Evolutionary conservation across 2,113 vertebrate genomes (phyloP).

Genomic region (Ceuthmochares aereus): DNA sequence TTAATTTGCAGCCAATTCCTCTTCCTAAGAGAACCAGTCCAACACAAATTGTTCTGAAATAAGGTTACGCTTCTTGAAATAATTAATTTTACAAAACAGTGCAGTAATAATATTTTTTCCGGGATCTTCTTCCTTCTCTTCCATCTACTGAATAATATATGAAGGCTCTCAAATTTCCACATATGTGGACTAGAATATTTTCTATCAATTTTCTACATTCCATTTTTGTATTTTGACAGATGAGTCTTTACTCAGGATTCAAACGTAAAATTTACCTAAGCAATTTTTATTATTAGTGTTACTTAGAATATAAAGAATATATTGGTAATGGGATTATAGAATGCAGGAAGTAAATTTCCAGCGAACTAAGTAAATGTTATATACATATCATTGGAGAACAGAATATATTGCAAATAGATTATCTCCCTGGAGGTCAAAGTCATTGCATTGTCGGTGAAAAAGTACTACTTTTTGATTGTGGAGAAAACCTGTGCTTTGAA

Average conservation of each 20-base stretch:
- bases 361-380: background rate
- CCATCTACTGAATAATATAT: background rate
- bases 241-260: background rate
- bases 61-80: constrained; percentile 22
- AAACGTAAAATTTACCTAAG: background rate
- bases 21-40: background rate
- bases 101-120: background rate
- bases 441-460: background rate
- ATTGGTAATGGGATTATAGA: background rate
- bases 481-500: background rate
- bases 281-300: background rate
- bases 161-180: background rate
- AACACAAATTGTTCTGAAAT: background rate
- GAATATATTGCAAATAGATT: background rate
- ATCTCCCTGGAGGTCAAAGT: background rate
- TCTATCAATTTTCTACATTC: background rate
- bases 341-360: background rate
- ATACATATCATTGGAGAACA: background rate
- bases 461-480: background rate
- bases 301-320: background rate
- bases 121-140: background rate
- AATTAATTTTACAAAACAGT: constrained; percentile 34
- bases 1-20: constrained; percentile 49
- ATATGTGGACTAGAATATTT: background rate
- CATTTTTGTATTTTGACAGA: background rate